A percentile compares a stretch with the other conserved stretches of the same genome.
phyloP scores from a whole-genome alignment of 2,113 vertebrate species.

The Phylloscopus trochiloides region DNA sequence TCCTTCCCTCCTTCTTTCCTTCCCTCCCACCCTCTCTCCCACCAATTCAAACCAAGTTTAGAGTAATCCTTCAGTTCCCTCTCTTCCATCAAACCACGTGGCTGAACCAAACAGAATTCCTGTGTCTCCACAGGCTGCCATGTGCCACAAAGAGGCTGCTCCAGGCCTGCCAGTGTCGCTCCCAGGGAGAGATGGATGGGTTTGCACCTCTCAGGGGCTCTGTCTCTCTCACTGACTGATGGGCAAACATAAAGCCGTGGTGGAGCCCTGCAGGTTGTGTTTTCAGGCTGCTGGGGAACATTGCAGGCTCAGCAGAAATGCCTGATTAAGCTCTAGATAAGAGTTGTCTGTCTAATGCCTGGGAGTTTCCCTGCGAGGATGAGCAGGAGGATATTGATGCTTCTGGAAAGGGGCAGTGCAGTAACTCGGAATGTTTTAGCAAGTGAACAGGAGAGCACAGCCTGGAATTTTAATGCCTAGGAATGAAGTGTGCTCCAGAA shows the following conservation, averaged over 20 bases:
- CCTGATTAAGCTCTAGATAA: background rate
- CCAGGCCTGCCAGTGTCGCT: accelerated
- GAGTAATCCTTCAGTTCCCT: background rate
- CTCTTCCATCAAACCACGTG: background rate
- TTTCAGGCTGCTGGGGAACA: background rate
- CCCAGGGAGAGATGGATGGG: background rate
- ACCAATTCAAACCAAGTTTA: background rate
- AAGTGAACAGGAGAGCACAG: background rate
- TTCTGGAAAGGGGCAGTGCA: background rate
- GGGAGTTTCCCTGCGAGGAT: background rate
- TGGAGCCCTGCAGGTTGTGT: background rate
- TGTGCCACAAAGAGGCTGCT: background rate
- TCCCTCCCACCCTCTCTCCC: background rate
- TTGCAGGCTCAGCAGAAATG: background rate
- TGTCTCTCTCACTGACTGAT: background rate
- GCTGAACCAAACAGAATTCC: background rate
- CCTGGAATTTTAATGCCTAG: background rate
- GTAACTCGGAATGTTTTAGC: background rate
- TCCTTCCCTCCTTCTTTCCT: background rate
- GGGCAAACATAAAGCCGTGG: accelerated
- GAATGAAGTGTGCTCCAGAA: background rate
- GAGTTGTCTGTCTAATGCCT: background rate
- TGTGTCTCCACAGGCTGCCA: background rate
- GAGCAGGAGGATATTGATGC: background rate
- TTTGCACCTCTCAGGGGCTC: background rate